phyloP scores from a whole-genome alignment of 2,888 invertebrate genomes.

The Tromatobia lineatoria region DNA sequence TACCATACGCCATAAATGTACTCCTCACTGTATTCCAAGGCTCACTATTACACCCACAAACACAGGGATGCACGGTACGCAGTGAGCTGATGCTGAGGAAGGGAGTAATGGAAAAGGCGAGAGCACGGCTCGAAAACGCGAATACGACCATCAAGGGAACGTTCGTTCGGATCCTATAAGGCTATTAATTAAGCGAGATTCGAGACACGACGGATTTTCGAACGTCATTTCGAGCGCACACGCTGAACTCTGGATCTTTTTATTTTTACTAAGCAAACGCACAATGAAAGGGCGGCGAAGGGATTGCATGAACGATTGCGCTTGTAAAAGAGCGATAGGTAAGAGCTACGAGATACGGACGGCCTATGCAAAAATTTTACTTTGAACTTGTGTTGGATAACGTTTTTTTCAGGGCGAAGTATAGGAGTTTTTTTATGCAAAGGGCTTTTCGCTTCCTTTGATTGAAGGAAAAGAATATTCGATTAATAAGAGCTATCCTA shows the following conservation, averaged over 20 bases:
- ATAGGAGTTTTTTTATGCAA: background rate
- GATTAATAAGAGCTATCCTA: no score
- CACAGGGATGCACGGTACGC: constrained; percentile 47
- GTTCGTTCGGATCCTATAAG: constrained; percentile 72
- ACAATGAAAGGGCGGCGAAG: constrained; percentile 55
- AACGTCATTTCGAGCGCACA: background rate
- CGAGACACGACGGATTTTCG: constrained; percentile 81
- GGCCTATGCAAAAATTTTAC: background rate
- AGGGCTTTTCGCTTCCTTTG: background rate
- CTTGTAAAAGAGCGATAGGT: background rate
- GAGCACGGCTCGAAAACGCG: constrained; percentile 23
- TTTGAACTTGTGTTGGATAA: constrained; percentile 38
- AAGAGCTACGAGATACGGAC: background rate
- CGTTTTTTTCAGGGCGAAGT: background rate
- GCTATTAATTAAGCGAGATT: constrained; percentile 84
- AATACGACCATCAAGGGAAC: constrained; percentile 12
- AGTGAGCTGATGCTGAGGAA: constrained; percentile 44
- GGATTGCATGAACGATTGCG: background rate
- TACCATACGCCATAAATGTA: constrained; percentile 12
- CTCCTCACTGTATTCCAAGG: constrained; percentile 5
- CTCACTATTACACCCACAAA: constrained; percentile 53
- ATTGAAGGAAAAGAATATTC: no score
- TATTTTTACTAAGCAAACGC: constrained; percentile 23
- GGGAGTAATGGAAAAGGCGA: constrained; percentile 32
- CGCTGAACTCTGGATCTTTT: constrained; percentile 21